Percentiles rank a stretch among this genome's conserved stretches.
Evolutionary conservation across 2,888 invertebrate species (phyloP).

Genomic region (Lochmaea capreae): DNA sequence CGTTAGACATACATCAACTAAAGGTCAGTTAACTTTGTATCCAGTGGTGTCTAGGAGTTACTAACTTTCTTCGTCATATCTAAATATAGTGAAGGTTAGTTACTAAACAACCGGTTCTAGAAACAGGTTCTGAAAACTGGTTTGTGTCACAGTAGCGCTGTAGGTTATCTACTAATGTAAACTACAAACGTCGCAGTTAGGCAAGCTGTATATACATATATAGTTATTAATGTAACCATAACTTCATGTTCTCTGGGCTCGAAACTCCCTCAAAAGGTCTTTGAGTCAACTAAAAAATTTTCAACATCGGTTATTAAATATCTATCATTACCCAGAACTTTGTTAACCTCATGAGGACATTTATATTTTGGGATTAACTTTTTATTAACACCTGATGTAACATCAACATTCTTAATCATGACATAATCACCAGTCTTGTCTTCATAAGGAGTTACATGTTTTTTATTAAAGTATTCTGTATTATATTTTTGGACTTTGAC

Average conservation of each 20-base stretch:
- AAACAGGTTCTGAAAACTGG: no score
- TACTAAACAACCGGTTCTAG: no score
- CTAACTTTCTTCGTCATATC: no score
- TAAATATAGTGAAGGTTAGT: no score
- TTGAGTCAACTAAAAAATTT: conserved; percentile 43
- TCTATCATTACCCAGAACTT: conserved; percentile 48
- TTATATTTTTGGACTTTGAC: neutral
- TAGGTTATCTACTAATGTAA: no score
- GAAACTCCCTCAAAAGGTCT: conserved; percentile 27
- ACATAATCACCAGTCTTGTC: conserved; percentile 45
- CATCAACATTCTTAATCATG: conserved; percentile 33
- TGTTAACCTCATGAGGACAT: conserved; percentile 47
- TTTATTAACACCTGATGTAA: conserved; percentile 9
- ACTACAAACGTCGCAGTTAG: no score
- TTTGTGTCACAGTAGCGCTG: no score
- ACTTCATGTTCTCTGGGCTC: conserved; percentile 38
- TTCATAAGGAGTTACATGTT: conserved; percentile 32
- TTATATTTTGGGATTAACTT: conserved; percentile 47
- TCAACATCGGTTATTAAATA: conserved; percentile 46
- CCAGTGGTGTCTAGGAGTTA: no score
- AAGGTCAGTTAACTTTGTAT: no score
- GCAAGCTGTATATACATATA: no score
- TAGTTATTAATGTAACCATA: conserved; percentile 13
- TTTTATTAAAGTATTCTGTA: conserved; percentile 29
- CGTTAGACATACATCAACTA: no score